Percentiles rank a stretch among this genome's conserved stretches.
Conservation (phyloP, 1,140 invertebrate species). For the Conopomorpha cramerella region DNA sequence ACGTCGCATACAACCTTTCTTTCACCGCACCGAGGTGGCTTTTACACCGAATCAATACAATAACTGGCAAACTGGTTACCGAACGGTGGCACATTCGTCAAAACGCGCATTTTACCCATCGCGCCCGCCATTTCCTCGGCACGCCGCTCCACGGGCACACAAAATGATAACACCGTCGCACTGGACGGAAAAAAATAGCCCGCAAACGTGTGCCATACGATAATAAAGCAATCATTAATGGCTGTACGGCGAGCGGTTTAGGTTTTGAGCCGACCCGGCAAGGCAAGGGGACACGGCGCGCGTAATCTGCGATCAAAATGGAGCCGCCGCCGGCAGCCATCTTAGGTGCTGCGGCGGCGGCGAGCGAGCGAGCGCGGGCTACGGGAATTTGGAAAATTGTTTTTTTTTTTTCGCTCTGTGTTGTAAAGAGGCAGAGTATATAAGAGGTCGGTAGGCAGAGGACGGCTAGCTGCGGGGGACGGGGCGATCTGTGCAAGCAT, state of each 20-base stretch:
- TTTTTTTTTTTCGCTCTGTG: constrained; percentile 55
- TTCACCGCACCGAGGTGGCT: too few species aligned
- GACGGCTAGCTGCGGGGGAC: constrained; percentile 18
- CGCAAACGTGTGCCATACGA: constrained; percentile 48
- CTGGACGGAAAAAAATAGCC: constrained; percentile 41
- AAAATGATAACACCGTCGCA: constrained; percentile 18
- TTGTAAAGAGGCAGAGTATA: constrained; percentile 57
- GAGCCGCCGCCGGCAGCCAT: constrained; percentile 53
- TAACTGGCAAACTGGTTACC: too few species aligned
- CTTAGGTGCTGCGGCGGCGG: constrained; percentile 50
- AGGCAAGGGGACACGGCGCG: constrained; percentile 30
- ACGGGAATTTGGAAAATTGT: constrained; percentile 58
- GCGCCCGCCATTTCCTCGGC: constrained; percentile 9
- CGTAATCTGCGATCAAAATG: constrained; percentile 57
- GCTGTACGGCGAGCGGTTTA: constrained; percentile 24
- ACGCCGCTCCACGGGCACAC: constrained; percentile 5
- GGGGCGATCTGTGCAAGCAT: constrained; percentile 38
- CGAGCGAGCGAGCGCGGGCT: constrained; percentile 48
- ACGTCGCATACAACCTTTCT: too few species aligned
- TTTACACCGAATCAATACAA: constrained; percentile 40
- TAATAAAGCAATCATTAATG: constrained; percentile 19
- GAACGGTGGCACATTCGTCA: too few species aligned
- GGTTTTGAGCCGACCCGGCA: constrained; percentile 46
- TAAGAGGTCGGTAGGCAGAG: constrained; percentile 52
- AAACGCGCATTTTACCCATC: constrained; percentile 1